phyloP scores from a whole-genome alignment of 2,113 vertebrate species.

The Columba livia region DNA sequence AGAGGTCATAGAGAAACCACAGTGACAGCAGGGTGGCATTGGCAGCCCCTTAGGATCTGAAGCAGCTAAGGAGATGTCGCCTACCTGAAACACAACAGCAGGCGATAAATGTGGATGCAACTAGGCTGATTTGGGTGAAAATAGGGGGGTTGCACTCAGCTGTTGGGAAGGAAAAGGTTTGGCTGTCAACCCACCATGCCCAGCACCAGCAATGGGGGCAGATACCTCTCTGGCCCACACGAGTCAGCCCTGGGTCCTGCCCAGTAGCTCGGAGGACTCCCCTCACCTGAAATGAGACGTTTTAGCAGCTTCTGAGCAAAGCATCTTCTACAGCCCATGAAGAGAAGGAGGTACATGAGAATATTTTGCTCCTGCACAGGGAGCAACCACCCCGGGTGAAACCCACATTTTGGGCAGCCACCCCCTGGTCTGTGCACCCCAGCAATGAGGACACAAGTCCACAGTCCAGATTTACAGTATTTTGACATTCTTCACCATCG shows the following conservation, averaged over 20 bases:
- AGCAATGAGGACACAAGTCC: background rate
- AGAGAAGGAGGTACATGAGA: background rate
- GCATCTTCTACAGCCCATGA: rapidly evolving
- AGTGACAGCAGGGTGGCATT: background rate
- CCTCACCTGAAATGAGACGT: background rate
- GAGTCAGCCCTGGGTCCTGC: background rate
- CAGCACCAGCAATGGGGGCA: background rate
- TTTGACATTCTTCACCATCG: background rate
- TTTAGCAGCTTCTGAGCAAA: background rate
- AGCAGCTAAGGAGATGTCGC: background rate
- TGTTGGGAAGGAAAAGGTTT: background rate
- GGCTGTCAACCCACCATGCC: background rate
- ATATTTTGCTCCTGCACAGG: background rate
- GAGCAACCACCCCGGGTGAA: background rate
- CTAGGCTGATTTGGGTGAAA: background rate
- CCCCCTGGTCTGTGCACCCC: background rate
- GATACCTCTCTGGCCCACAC: background rate
- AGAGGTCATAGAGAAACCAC: background rate
- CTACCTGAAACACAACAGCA: background rate
- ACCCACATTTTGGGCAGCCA: background rate
- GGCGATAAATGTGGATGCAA: background rate
- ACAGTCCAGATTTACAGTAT: background rate
- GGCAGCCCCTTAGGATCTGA: background rate
- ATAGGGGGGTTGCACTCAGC: background rate
- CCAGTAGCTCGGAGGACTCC: rapidly evolving